These are phyloP conservation scores for Drosophila kambysellisi DNA, from an alignment of 2,888 invertebrate species.

Conservation along the genomic window DNA sequence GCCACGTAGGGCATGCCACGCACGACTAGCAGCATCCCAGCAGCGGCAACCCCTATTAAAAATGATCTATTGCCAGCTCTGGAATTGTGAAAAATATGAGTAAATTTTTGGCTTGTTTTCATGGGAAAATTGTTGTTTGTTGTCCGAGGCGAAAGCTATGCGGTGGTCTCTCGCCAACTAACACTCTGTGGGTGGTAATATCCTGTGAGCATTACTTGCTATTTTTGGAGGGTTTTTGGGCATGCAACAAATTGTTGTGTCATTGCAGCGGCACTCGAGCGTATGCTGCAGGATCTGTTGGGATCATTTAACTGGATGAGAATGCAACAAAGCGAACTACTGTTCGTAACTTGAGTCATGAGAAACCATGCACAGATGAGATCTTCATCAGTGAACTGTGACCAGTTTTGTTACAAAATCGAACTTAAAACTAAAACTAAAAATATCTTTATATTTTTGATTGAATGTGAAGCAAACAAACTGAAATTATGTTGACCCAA, in stretches of 20 bases:
- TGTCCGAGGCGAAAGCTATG: conserved; percentile 14
- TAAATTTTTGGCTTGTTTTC: conserved; percentile 51
- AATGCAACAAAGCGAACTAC: conserved; percentile 36
- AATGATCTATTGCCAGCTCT: conserved; percentile 52
- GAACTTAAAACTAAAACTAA: neutral
- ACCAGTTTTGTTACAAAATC: conserved; percentile 11
- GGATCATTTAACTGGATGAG: conserved; percentile 64
- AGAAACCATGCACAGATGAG: conserved; percentile 29
- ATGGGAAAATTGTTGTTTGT: conserved; percentile 61
- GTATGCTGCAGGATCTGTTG: conserved; percentile 30
- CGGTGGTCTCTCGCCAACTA: conserved; percentile 22
- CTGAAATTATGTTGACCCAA: conserved; percentile 51
- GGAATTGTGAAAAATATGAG: conserved; percentile 48
- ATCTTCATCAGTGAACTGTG: conserved; percentile 27
- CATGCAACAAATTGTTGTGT: conserved; percentile 52
- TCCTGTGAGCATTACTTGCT: conserved; percentile 50
- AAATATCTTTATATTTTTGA: neutral
- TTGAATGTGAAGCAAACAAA: neutral
- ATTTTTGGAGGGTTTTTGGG: conserved; percentile 32
- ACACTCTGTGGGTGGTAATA: conserved; percentile 62
- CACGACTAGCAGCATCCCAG: conserved; percentile 59
- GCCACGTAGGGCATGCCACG: conserved; percentile 31
- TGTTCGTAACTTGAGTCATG: conserved; percentile 8
- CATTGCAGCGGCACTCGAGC: conserved; percentile 59
- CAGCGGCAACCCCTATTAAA: conserved; percentile 54